Base-by-base conservation (phyloP, 2,797 vertebrate genomes). In the Champsocephalus esox region DNA sequence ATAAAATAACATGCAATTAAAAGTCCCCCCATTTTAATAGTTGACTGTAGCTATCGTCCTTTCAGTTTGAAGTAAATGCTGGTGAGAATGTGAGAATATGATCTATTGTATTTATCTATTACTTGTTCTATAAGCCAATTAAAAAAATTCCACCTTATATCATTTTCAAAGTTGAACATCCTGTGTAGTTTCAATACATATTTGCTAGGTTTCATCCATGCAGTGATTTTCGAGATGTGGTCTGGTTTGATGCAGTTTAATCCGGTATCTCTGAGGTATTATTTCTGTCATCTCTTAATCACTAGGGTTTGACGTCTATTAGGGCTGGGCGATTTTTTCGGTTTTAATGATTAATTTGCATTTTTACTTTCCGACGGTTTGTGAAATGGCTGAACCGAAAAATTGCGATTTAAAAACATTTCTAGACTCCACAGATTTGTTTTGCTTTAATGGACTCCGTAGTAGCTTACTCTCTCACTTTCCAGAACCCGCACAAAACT, bases 231-330 rank as follows among this genome's bases (percentile, higher is more conserved):
- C 5, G 56, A 21, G 34, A 19, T 55, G 46, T 17, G 4, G 5
- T 21, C 63, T 73, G 45, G 58, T 77, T 78, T 56, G 48, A 70
- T 66, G 60, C 54, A 56, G 75, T 75, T 82, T 66, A 12, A 45
- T 11, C 60, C 70, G 71, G 63, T 64, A 45, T 73, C 54, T 55
- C 3, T 54, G 60, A 72, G 62, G n/a, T 81, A 71, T 74, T 81
- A 81, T 88, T 86, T 78, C 9, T 77, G 76, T 73, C 83, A 84
- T 86, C 79, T 88, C 80, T 88, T 92, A 92, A 93, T 93, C 87
- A 91, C 82, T 3, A 16, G 64, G 61, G 21, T 41, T 82, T 93
- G 90, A 92, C 89, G 21, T 21, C 21, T 21, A 21, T 21, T 21
- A 21, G 21, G 21, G 21, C 21, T 21, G 21, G 21, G 21, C 21